Evolutionary conservation across 2,113 vertebrate species (phyloP).

Genomic region (Uria aalge): DNA sequence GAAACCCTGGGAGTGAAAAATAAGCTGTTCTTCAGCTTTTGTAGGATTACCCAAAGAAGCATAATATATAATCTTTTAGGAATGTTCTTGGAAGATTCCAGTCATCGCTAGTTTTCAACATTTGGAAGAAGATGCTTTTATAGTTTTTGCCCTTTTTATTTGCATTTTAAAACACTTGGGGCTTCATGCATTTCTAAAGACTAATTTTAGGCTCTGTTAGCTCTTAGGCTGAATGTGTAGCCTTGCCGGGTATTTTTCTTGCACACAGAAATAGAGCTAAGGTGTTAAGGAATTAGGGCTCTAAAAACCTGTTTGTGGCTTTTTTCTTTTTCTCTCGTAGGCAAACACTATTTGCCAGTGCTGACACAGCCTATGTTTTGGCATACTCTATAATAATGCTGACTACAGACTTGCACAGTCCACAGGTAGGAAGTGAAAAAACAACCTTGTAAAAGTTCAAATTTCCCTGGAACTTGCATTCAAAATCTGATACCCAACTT

Average conservation of each 20-base stretch:
- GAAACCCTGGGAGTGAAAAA: neutral
- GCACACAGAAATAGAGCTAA: neutral
- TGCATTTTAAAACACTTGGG: neutral
- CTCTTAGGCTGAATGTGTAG: neutral
- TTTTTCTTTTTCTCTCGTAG: slow-evolving; percentile 66
- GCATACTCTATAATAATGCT: slow-evolving; percentile 98
- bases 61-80: neutral
- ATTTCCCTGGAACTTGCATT: neutral
- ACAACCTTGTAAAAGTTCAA: neutral
- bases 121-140: neutral
- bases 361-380: slow-evolving; percentile 98
- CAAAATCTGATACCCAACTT: neutral
- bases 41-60: neutral
- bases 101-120: neutral
- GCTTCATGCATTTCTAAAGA: neutral
- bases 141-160: neutral
- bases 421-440: slow-evolving; percentile 80
- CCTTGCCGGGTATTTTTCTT: neutral
- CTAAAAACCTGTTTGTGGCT: neutral
- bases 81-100: neutral
- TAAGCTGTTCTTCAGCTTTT: neutral
- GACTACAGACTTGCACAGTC: slow-evolving; percentile 96
- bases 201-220: neutral
- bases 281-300: neutral
- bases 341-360: slow-evolving; percentile 94